phyloP scores from a whole-genome alignment of 2,113 vertebrate genomes.

The Platanista minor region DNA sequence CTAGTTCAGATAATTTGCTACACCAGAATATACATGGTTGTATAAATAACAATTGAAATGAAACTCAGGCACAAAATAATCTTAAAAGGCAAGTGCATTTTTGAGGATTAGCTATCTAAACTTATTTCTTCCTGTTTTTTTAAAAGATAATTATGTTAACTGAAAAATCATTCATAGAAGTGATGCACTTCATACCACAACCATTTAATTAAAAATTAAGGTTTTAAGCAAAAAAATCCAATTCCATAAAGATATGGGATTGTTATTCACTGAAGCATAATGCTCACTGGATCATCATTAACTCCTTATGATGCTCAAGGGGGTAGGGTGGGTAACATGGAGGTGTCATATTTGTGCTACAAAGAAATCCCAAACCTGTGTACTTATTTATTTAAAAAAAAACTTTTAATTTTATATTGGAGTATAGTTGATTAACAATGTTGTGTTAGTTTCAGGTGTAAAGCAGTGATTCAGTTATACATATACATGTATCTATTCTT shows the following conservation, averaged over 20 bases:
- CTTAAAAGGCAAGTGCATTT: not conserved
- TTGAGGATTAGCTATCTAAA: not conserved
- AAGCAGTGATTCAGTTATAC: not conserved
- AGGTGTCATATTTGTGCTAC: not conserved
- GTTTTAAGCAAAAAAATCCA: not conserved
- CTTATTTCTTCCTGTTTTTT: not conserved
- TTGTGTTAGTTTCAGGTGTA: not conserved
- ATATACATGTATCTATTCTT: not conserved
- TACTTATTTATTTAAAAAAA: not conserved
- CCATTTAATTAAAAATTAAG: not conserved
- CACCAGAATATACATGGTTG: not conserved
- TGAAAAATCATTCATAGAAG: not conserved
- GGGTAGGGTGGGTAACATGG: not conserved
- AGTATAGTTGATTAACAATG: not conserved
- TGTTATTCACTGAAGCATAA: not conserved
- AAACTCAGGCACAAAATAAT: not conserved
- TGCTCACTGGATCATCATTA: not conserved
- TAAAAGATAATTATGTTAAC: not conserved
- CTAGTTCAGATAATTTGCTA: not conserved
- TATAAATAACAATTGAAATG: not conserved
- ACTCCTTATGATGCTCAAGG: not conserved
- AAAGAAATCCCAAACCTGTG: not conserved
- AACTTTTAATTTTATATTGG: not conserved
- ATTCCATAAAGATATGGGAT: not conserved
- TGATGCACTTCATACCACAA: conserved; percentile 5